Percentiles rank a stretch among this genome's conserved stretches.
These are phyloP conservation scores for Nomada ferruginata DNA, from an alignment of 2,888 invertebrate genomes.

Conservation along the genomic window DNA sequence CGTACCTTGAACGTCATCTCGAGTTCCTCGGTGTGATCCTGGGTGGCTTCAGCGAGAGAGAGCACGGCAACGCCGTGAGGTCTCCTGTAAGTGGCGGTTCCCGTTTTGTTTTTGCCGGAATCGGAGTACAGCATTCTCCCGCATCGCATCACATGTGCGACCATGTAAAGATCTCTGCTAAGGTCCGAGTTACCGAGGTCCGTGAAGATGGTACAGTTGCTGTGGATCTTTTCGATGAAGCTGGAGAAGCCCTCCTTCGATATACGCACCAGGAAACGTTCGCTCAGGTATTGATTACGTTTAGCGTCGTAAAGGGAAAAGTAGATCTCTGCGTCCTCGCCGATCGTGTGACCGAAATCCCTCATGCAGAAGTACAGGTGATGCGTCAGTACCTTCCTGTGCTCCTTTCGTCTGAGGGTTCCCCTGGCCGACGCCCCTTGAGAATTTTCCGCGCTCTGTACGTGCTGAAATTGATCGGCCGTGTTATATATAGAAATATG, in stretches of 20 bases:
- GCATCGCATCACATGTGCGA: constrained; percentile 95
- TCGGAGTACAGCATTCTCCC: constrained; percentile 92
- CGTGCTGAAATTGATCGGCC: constrained; percentile 83
- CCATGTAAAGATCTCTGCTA: constrained; percentile 93
- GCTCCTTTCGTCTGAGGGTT: constrained; percentile 86
- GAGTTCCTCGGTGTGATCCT: constrained; percentile 89
- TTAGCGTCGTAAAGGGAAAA: constrained; percentile 94
- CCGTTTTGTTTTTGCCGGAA: constrained; percentile 83
- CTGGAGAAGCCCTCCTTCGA: constrained; percentile 96
- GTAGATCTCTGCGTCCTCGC: constrained; percentile 94
- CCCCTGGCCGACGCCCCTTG: constrained; percentile 86
- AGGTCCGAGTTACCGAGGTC: constrained; percentile 93
- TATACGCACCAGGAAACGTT: constrained; percentile 94
- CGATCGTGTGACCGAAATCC: constrained; percentile 94
- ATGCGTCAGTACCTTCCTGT: constrained; percentile 88
- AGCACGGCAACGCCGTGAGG: constrained; percentile 95
- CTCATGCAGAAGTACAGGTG: constrained; percentile 95
- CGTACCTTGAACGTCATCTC: constrained; percentile 91
- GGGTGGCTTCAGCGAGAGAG: constrained; percentile 88
- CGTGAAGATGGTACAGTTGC: constrained; percentile 95
- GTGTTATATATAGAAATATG: too few relatives aligned
- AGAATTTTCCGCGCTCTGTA: constrained; percentile 85
- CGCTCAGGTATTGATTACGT: constrained; percentile 92
- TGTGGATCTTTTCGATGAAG: constrained; percentile 94
- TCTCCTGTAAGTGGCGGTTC: constrained; percentile 87